phyloP scores from a whole-genome alignment of 2,888 invertebrate genomes.

The Oscheius sp. region DNA sequence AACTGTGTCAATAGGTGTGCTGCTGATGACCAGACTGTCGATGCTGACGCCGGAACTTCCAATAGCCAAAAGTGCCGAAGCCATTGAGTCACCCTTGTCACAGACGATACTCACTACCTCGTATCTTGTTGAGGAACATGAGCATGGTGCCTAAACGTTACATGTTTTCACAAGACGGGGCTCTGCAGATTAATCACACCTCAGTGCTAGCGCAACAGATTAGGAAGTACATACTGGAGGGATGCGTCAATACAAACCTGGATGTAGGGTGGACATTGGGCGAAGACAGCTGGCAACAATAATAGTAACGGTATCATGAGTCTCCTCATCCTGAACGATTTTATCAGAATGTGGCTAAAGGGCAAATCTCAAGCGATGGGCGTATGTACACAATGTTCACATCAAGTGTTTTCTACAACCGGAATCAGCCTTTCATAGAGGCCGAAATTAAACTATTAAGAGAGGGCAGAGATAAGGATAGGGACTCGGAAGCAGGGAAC shows the following conservation, averaged over 20 bases:
- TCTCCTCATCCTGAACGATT: conserved; percentile 15
- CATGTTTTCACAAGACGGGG: neutral
- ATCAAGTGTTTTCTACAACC: conserved; percentile 35
- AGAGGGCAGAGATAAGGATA: neutral
- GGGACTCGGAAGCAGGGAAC: conserved; percentile 13
- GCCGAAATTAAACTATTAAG: conserved; percentile 34
- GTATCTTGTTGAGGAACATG: conserved; percentile 64
- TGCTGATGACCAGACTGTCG: conserved; percentile 66
- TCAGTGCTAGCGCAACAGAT: conserved; percentile 13
- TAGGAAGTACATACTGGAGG: neutral
- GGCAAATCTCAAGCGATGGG: conserved; percentile 28
- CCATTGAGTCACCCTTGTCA: conserved; percentile 62
- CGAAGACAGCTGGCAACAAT: conserved; percentile 6
- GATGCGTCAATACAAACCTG: conserved; percentile 24
- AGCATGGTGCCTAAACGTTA: conserved; percentile 59
- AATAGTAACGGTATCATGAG: conserved; percentile 16
- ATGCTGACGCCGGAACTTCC: conserved; percentile 52
- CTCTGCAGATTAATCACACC: conserved; percentile 20
- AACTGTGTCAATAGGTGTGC: conserved; percentile 60
- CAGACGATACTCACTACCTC: conserved; percentile 66
- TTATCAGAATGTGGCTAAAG: neutral
- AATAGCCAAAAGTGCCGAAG: conserved; percentile 57
- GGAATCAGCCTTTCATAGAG: conserved; percentile 15
- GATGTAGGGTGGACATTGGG: conserved; percentile 30
- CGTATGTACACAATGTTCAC: conserved; percentile 35